A percentile compares a stretch with the other conserved stretches of the same genome.
These are phyloP conservation scores for Sebastes wilsoni DNA, from an alignment of 2,797 vertebrate genomes.

Conservation along the genomic window DNA sequence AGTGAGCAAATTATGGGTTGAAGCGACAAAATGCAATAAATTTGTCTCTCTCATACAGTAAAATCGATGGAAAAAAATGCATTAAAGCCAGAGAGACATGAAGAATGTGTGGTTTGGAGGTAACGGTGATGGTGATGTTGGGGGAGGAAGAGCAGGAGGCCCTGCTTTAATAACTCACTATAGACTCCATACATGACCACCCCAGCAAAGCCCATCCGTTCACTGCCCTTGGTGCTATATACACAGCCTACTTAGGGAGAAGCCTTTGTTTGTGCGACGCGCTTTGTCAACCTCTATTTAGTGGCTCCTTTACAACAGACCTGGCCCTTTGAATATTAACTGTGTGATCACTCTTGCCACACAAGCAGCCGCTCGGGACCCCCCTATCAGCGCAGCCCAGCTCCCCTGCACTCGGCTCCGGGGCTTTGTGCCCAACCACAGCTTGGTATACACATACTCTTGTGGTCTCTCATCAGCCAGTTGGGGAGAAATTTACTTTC, in stretches of 20 bases:
- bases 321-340: slow-evolving; percentile 85
- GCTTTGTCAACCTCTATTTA: slow-evolving; percentile 85
- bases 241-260: slow-evolving; percentile 79
- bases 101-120: slow-evolving; percentile 38
- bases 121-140: slow-evolving; percentile 29
- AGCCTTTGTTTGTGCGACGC: slow-evolving; percentile 76
- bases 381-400: slow-evolving; percentile 49
- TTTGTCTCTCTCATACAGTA: neutral
- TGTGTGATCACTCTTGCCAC: slow-evolving; percentile 85
- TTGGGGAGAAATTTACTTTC: slow-evolving; percentile 41
- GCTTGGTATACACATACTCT: slow-evolving; percentile 52
- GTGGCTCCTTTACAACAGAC: slow-evolving; percentile 78
- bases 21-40: neutral
- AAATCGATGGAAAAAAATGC: neutral
- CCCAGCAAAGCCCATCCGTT: slow-evolving; percentile 68
- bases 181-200: slow-evolving; percentile 78
- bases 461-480: slow-evolving; percentile 45
- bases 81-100: slow-evolving; percentile 14
- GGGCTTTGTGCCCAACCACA: slow-evolving; percentile 65
- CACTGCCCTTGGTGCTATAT: slow-evolving; percentile 68
- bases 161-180: slow-evolving; percentile 77
- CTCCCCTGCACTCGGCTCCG: slow-evolving; percentile 46
- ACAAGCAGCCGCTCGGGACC: slow-evolving; percentile 75
- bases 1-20: neutral
- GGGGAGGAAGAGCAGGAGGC: slow-evolving; percentile 58